phyloP scores from a whole-genome alignment of 2,888 invertebrate genomes.

The Odontomyia ornata region DNA sequence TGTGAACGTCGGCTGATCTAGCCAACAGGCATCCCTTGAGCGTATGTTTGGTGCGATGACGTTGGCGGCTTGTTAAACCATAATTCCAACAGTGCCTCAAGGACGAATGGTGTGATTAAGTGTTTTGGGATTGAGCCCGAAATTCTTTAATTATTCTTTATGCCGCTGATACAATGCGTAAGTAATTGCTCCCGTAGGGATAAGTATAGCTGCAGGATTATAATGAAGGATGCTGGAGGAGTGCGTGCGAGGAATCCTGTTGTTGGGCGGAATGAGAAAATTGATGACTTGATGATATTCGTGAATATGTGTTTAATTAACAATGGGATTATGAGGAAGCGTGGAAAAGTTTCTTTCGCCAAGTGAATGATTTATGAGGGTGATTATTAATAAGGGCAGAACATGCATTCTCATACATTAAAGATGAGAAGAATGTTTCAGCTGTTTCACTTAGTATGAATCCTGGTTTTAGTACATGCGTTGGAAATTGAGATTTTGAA shows the following conservation, averaged over 20 bases:
- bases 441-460: too few relatives aligned
- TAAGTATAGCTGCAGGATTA: neutral
- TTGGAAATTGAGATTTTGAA: too few relatives aligned
- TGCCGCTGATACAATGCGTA: neutral
- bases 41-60: too few relatives aligned
- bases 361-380: too few relatives aligned
- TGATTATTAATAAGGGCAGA: too few relatives aligned
- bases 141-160: constrained; percentile 4
- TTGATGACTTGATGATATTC: neutral
- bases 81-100: too few relatives aligned
- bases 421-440: too few relatives aligned
- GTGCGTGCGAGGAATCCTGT: neutral
- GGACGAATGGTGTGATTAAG: constrained; percentile 11
- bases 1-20: too few relatives aligned
- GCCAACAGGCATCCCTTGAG: too few relatives aligned
- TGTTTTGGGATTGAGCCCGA: neutral
- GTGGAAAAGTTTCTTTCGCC: neutral
- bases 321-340: neutral
- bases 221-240: neutral
- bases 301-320: constrained; percentile 3
- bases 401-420: too few relatives aligned
- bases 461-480: too few relatives aligned
- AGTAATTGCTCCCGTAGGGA: neutral
- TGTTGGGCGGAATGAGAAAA: neutral
- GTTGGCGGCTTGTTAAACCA: too few relatives aligned